Evolutionary conservation across 2,113 vertebrate species (phyloP), one percentile per base, ranked within the genome.

Genomic region (Climacteris rufus): DNA sequence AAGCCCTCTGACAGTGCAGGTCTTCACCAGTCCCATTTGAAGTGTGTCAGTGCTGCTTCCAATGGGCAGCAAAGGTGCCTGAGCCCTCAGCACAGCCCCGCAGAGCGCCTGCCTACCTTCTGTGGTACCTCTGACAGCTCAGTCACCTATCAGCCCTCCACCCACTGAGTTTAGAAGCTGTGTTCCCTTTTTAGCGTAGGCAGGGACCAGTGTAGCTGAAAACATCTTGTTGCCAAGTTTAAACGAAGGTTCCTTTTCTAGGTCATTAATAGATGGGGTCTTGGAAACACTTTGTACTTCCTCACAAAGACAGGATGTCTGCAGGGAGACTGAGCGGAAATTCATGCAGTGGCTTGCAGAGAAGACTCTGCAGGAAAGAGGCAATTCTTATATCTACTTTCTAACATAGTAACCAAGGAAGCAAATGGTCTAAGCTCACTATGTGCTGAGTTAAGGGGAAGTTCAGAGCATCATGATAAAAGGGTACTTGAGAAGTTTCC

Each of bases 81-180:
- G 39, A 80, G 37, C 39, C 14, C 42, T 39, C 28, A 44, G 61
- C 40, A 25, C 27, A 52, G 52, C 33, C 66, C 64, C 1, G 12
- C 37, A 49, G 86, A 89, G 53, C 0, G 0, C 31, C 44, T 85
- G 54, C 30, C 47, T 60, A 3, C 33, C 49, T 16, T 65, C 1
- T 3, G 31, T 1, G 1, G 52, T 20, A 30, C 23, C 53, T 93
- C 64, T 80, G 76, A 63, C 0, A 6, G 59, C 53, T 89, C 21
- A 40, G 44, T 35, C 40, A 78, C 64, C 66, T 92, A n/a, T 17
- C 69, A 77, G 35, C 77, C 87, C 53, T 89, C 66, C 66, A 70
- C 76, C 85, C 87, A 95, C 91, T 50, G 93, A 85, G 83, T 96
- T 97, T 80, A 92, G 75, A 85, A 96, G 59, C 52, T 68, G 8